These are phyloP conservation scores for Luperina testacea DNA, from an alignment of 2,888 invertebrate species.

Conservation along the genomic window DNA sequence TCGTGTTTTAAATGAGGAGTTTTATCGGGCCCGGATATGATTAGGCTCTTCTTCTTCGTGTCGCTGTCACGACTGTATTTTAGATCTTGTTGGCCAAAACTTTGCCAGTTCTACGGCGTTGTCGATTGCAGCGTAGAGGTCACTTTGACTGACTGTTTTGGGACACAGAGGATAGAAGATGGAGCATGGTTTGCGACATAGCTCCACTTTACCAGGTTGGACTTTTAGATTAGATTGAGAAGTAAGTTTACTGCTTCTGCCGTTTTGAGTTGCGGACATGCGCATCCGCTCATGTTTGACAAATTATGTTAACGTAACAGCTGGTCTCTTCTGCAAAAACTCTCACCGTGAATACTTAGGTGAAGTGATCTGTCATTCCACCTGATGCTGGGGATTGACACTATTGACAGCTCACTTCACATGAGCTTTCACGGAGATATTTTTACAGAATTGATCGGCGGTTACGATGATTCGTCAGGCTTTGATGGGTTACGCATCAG, in stretches of 20 bases:
- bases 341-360: not conserved
- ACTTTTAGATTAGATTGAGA: not conserved
- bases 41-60: not conserved
- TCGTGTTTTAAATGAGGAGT: not conserved
- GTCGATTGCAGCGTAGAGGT: not conserved
- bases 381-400: not conserved
- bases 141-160: not conserved
- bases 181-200: not conserved
- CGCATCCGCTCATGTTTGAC: not conserved
- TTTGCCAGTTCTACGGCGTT: not conserved
- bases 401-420: not conserved
- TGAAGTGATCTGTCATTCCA: not conserved
- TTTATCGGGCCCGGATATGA: not conserved
- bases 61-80: not conserved
- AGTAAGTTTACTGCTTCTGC: not conserved
- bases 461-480: too few relatives aligned
- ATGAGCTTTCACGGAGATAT: not conserved
- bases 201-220: not conserved
- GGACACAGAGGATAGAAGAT: not conserved
- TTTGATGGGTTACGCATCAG: not conserved
- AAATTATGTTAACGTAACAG: not conserved
- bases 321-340: not conserved
- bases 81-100: not conserved
- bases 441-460: not conserved
- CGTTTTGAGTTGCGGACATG: not conserved